Evolutionary conservation across 2,797 vertebrate genomes (phyloP), one percentile per base, ranked within the genome.

Genomic region (Peromyscus melanophrys): DNA sequence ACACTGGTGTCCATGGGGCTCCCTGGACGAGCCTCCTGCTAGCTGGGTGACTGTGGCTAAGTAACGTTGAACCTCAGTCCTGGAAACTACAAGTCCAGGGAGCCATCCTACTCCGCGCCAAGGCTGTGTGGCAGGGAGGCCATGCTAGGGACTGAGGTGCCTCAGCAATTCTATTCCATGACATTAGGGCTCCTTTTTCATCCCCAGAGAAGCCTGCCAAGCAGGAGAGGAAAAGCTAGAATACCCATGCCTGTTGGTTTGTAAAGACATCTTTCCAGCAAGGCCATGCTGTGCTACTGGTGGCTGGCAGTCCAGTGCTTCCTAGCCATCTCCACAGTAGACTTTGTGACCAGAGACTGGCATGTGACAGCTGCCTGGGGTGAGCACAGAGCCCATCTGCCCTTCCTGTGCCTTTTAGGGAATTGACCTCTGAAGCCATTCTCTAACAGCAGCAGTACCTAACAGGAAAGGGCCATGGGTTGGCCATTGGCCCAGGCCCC

Each of bases 181-280:
- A 77, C 86, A 61, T 91, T 82, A 31, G 55, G 71, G n/a, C 12
- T 63, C 69, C 14, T 93, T 43, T 43, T 40, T 83, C 37, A 34
- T 84, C 91, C 21, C 9, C 25, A 73, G 29, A 94, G 90, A 89
- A 94, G 77, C 90, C 78, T 37, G 65, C 57, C 29, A 12, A 88
- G 1, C 63, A 88, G 4, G 71, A 92, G 80, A 96, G 57, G 84
- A 78, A 69, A 14, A 46, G 49, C 71, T 89, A 61, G 67, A 94
- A 82, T 92, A 23, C 49, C 85, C 21, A 19, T 11, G n/a, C 27
- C 67, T 89, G 75, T 67, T 80, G 55, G 6, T 73, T 90, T 69
- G 78, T 59, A 86, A 76, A 95, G 80, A 46, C 67, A 19, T 10
- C 1, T 88, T 93, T 95, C 85, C 31, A 61, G 52, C 9, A 25